Percentiles rank a stretch among this genome's conserved stretches.
These are phyloP conservation scores for Mystacornis crossleyi DNA, from an alignment of 2,113 vertebrate genomes.

Conservation along the genomic window DNA sequence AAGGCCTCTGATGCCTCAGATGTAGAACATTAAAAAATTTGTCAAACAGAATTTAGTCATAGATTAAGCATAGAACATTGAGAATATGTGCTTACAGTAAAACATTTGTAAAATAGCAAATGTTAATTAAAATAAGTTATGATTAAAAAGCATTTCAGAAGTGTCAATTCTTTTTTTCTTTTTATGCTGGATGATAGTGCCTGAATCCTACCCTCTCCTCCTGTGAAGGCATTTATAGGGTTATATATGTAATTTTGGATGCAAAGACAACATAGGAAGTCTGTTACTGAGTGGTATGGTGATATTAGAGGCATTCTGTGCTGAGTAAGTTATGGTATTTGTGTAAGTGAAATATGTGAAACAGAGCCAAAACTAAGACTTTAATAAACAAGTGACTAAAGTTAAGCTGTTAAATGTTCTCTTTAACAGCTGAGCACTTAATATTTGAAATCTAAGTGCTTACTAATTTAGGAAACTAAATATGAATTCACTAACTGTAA, in stretches of 20 bases:
- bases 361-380: background rate
- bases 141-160: constrained; percentile 2
- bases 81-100: constrained; percentile 24
- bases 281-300: background rate
- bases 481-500: background rate
- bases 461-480: background rate
- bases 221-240: background rate
- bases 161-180: background rate
- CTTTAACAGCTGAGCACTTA: background rate
- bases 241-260: background rate
- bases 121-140: constrained; percentile 40
- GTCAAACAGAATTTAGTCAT: constrained; percentile 25
- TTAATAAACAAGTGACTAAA: constrained; percentile 13
- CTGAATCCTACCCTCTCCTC: background rate
- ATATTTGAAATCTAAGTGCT: background rate
- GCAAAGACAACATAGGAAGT: background rate
- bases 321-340: background rate
- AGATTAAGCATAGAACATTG: constrained; percentile 1
- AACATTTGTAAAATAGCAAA: constrained; percentile 14
- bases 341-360: background rate
- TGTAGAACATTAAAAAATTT: constrained; percentile 37
- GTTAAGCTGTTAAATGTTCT: background rate
- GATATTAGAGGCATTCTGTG: background rate
- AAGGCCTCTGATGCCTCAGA: constrained; percentile 7
- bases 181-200: background rate